Base-by-base conservation (phyloP, 2,113 vertebrate species). In the Pluvianellus socialis region DNA sequence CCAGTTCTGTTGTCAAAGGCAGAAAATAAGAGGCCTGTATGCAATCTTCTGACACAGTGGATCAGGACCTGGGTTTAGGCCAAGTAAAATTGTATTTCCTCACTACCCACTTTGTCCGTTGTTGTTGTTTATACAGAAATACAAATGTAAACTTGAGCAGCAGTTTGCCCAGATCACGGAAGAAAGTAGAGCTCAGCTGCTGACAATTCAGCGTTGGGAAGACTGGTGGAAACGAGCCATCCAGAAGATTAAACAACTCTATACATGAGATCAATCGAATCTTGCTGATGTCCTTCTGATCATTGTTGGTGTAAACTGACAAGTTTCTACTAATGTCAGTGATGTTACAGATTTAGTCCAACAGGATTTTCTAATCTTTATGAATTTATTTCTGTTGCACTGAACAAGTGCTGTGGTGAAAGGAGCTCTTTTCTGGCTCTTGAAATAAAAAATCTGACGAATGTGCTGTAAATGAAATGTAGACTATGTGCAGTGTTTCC, bases 181-280 rank as follows among this genome's bases (percentile, higher is more conserved):
- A 53, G 97, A 98, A 75, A 95, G 56, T 15, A 16, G 61, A 18
- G 80, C 93, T 74, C 94, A 95, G 45, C 88, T 97, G 20, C 58
- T 62, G 62, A 40, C 66, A 19, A 15, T 74, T 35, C 93, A 93
- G 49, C 86, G 17, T 15, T 98, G 98, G 98, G 68, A 62, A 32
- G 67, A 84, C 0, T 98, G 98, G 98, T 98, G 98, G 98, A 67
- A 84, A 35, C 72, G 52, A 13, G 98, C 97, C 2, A 8, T 98
- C 40, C 75, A 38, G 24, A 98, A 97, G 86, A 97, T 98, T 58
- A 96, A 97, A 38, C 65, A 59, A 7, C 66, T 98, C 27, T 98
- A 98, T 50, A 3, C 21, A 11, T 97, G 75, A 95, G 30, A 59
- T 52, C 59, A 49, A 20, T 5, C 62, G 12, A 5, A 13, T 83